Percentiles rank a stretch among this genome's conserved stretches.
These are phyloP conservation scores for Drosophila melanica DNA, from an alignment of 1,140 invertebrate genomes.

Conservation along the genomic window DNA sequence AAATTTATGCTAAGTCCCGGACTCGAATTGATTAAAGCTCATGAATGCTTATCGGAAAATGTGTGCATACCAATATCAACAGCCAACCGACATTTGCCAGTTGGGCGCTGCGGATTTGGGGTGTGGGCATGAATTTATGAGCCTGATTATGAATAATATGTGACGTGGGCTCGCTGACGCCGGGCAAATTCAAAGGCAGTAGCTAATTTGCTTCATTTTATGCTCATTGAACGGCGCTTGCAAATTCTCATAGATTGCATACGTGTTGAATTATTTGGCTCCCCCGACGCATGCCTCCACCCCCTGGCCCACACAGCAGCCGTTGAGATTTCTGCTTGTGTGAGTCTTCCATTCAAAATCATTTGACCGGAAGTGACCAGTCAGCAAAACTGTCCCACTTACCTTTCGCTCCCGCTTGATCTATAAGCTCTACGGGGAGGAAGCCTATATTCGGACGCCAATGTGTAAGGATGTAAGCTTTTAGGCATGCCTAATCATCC, in stretches of 20 bases:
- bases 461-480: constrained; percentile 3
- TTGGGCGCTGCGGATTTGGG: neutral
- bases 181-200: constrained; percentile 56
- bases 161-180: constrained; percentile 46
- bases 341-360: constrained; percentile 58
- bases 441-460: constrained; percentile 26
- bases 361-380: constrained; percentile 81
- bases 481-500: constrained; percentile 71
- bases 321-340: constrained; percentile 60
- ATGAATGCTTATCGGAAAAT: neutral
- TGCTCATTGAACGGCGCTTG: constrained; percentile 68
- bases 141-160: constrained; percentile 64
- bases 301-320: neutral
- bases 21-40: no score
- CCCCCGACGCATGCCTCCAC: neutral
- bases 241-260: constrained; percentile 66
- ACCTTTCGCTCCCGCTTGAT: constrained; percentile 40
- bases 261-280: constrained; percentile 48
- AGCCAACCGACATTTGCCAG: neutral
- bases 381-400: constrained; percentile 76
- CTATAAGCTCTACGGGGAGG: neutral
- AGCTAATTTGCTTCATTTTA: constrained; percentile 79
- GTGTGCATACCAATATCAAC: neutral
- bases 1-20: no score
- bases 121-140: constrained; percentile 25